Conservation (phyloP, 2,113 vertebrate genomes). For the Notarius quadriscutis region DNA sequence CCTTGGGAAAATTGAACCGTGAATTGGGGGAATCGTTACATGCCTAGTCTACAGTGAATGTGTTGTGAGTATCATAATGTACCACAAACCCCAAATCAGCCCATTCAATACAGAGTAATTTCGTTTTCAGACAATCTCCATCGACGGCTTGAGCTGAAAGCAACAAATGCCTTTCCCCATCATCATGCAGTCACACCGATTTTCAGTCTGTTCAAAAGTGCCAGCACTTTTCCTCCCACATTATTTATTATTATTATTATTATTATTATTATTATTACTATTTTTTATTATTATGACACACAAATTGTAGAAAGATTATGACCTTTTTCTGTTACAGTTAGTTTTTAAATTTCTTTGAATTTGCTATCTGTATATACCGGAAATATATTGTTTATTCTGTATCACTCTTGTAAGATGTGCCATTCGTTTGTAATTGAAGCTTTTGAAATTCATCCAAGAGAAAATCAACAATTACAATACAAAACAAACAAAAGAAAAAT, state of each 20-base stretch:
- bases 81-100: not conserved
- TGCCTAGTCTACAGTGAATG: not conserved
- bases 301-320: no score
- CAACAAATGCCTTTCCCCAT: not conserved
- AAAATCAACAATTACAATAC: not conserved
- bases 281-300: no score
- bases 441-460: no score
- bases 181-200: not conserved
- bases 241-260: not conserved
- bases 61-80: not conserved
- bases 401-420: no score
- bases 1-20: no score
- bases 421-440: no score
- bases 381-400: no score
- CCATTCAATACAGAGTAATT: not conserved
- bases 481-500: not conserved
- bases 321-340: no score
- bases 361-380: no score
- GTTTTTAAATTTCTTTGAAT: no score
- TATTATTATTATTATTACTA: no score
- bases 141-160: not conserved
- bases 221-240: not conserved
- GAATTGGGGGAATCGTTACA: no score
- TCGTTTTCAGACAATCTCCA: not conserved
- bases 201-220: not conserved